phyloP scores from a whole-genome alignment of 2,888 invertebrate genomes.

The Mellilla xanthometata region DNA sequence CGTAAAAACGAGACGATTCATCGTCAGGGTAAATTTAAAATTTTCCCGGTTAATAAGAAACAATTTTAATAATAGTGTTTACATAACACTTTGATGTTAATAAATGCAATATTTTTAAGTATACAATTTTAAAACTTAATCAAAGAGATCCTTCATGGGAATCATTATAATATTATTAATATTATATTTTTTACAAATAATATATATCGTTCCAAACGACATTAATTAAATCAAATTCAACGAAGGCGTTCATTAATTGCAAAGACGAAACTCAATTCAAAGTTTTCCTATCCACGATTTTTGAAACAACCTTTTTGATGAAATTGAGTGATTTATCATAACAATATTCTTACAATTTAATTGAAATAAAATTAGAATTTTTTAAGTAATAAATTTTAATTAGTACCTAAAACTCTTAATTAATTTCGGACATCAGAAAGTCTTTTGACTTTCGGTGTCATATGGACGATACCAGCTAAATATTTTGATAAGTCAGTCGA shows the following conservation, averaged over 20 bases:
- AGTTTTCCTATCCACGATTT: slow-evolving; percentile 2
- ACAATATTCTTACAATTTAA: slow-evolving; percentile 27
- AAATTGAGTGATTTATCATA: slow-evolving; percentile 11
- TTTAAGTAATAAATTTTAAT: slow-evolving; percentile 16
- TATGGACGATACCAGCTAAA: slow-evolving; percentile 60
- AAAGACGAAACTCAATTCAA: background rate
- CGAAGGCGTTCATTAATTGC: background rate
- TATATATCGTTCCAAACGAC: slow-evolving; percentile 32
- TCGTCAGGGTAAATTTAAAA: slow-evolving; percentile 54
- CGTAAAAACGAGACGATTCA: slow-evolving; percentile 27
- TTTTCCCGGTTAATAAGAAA: slow-evolving; percentile 45
- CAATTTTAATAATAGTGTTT: background rate
- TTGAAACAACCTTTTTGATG: slow-evolving; percentile 6
- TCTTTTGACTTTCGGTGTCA: slow-evolving; percentile 46
- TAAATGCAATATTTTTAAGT: slow-evolving; percentile 12
- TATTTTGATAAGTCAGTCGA: slow-evolving; percentile 68
- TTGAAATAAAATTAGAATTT: slow-evolving; percentile 23
- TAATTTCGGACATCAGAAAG: slow-evolving; percentile 45
- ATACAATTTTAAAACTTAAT: slow-evolving; percentile 54
- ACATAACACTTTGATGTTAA: background rate
- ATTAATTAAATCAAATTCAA: slow-evolving; percentile 14
- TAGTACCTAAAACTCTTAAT: slow-evolving; percentile 33
- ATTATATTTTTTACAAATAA: slow-evolving; percentile 32
- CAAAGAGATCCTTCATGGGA: slow-evolving; percentile 59
- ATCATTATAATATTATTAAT: slow-evolving; percentile 40